Evolutionary conservation across 2,113 vertebrate genomes (phyloP), one percentile per base, ranked within the genome.

Genomic region (Ascaphus truei): DNA sequence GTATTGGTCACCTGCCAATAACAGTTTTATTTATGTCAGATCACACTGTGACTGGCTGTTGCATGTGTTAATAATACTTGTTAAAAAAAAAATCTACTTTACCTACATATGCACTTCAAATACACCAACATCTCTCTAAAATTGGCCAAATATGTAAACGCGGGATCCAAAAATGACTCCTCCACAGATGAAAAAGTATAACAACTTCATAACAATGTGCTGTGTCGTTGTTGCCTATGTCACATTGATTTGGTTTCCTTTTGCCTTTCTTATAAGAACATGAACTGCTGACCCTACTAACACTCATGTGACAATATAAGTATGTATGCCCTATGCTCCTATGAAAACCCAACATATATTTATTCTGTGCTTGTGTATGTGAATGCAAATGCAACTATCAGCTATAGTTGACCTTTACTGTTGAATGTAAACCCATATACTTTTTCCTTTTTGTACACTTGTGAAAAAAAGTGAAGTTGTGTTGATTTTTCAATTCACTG

Each of bases 311-410:
- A 85, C 85, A 80, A 79, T 87, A 76, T 86, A 85, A 75, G 84
- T 90, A 87, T 88, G 87, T 90, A 91, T 90, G 89, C 88, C 89
- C 80, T 90, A 90, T 88, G 87, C 87, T 89, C 89, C 87, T 88
- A 86, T 84, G 87, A 86, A 58, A 86, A 85, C 82, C 87, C 86
- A 74, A 85, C 87, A 85, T 91, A 89, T 83, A 82, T 86, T 90
- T 88, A 90, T 84, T 87, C 88, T 80, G 89, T 92, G 90, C 88
- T 92, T 86, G 88, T 90, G 86, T 91, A 91, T 88, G 89, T 92
- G 88, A 90, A 91, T 91, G 89, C 89, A 87, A 84, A 85, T 87
- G 83, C 84, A 87, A 78, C 80, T 89, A 88, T 89, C 87, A 86
- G 82, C 79, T 90, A 88, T 87, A 85, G 83, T 90, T 88, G 77